A percentile compares a stretch with the other conserved stretches of the same genome.
These are phyloP conservation scores for Pomatorhinus ruficollis DNA, from an alignment of 2,113 vertebrate genomes.

Conservation along the genomic window DNA sequence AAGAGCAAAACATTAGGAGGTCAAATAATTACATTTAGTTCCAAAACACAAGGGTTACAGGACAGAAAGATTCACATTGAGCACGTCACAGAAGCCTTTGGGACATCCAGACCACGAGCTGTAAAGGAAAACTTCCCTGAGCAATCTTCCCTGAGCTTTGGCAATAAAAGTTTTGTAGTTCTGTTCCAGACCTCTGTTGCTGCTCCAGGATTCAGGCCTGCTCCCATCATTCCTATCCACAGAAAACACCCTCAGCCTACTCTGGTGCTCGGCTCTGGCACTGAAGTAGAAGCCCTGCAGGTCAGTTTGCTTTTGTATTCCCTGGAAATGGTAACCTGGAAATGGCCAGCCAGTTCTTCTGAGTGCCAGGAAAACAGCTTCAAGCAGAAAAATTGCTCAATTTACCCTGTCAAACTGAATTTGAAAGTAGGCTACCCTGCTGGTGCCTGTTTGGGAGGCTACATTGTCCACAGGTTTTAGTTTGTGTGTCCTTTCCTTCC, in stretches of 20 bases:
- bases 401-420: not conserved
- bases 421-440: not conserved
- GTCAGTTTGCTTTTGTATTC: not conserved
- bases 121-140: not conserved
- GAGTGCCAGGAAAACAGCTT: not conserved
- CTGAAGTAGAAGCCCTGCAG: not conserved
- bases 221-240: not conserved
- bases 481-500: not conserved
- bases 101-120: not conserved
- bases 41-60: not conserved
- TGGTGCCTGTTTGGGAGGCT: not conserved
- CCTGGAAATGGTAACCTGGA: not conserved
- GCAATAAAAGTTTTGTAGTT: not conserved
- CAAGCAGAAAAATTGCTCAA: not conserved
- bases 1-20: not conserved
- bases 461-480: fast-evolving
- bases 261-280: not conserved
- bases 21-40: not conserved
- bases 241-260: not conserved
- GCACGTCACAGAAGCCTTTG: not conserved
- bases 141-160: not conserved
- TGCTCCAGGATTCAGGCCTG: not conserved
- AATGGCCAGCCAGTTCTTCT: not conserved
- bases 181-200: not conserved
- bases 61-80: not conserved